phyloP scores from a whole-genome alignment of 2,797 vertebrate species.

The Sylvia borin region DNA sequence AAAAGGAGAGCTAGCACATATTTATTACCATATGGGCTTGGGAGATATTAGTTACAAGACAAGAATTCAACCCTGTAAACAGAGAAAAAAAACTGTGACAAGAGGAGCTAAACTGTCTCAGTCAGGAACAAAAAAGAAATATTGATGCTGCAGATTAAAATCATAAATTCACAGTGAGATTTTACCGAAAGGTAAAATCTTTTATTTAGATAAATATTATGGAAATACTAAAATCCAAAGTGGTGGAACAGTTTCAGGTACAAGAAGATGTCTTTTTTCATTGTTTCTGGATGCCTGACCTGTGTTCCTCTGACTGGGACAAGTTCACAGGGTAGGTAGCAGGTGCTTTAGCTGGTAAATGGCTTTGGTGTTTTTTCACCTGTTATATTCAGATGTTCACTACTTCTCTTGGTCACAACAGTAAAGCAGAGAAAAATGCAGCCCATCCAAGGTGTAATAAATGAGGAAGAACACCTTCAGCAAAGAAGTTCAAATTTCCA shows the following conservation, averaged over 20 bases:
- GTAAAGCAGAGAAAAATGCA: neutral
- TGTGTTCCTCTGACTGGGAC: neutral
- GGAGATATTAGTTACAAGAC: neutral
- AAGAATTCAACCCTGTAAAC: neutral
- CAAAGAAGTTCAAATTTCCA: neutral
- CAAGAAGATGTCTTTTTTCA: neutral
- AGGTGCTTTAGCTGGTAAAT: neutral
- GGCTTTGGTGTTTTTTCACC: neutral
- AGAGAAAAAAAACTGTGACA: neutral
- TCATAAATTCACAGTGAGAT: neutral
- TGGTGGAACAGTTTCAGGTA: neutral
- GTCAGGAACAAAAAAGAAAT: neutral
- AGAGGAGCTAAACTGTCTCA: neutral
- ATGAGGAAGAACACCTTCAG: neutral
- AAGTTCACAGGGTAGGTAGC: neutral
- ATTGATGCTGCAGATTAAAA: neutral
- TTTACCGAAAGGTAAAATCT: neutral
- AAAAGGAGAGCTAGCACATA: conserved; percentile 4
- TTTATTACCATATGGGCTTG: neutral
- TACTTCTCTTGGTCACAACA: neutral
- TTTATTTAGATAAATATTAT: neutral
- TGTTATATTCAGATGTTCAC: neutral
- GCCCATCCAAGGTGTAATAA: neutral
- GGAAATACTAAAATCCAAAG: neutral
- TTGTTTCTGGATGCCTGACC: neutral